These are phyloP conservation scores for Drosophila paramelanica DNA, from an alignment of 2,888 invertebrate species.

Conservation along the genomic window DNA sequence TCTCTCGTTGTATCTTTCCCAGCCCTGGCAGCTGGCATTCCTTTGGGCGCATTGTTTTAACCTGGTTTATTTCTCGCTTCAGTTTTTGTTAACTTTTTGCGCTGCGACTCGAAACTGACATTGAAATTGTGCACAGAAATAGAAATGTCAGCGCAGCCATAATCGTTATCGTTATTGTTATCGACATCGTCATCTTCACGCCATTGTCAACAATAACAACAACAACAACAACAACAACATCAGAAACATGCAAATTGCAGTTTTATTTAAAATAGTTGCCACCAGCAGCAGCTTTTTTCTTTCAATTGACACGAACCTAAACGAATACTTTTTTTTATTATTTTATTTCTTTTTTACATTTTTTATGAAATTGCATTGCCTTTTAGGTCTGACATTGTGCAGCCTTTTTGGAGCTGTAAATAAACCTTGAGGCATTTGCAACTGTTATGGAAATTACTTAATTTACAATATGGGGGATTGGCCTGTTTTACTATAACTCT, in stretches of 20 bases:
- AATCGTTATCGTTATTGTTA: slow-evolving; percentile 43
- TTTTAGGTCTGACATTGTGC: slow-evolving; percentile 23
- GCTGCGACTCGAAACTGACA: slow-evolving; percentile 9
- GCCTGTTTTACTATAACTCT: too few relatives aligned
- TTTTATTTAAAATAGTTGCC: slow-evolving; percentile 41
- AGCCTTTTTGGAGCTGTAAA: slow-evolving; percentile 18
- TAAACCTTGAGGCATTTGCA: slow-evolving; percentile 14
- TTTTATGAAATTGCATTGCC: neutral
- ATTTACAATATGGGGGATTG: slow-evolving; percentile 4
- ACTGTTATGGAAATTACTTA: slow-evolving; percentile 24
- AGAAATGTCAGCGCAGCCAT: slow-evolving; percentile 55
- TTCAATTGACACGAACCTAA: slow-evolving; percentile 11
- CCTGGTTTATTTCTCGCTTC: slow-evolving; percentile 22
- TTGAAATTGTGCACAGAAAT: slow-evolving; percentile 17
- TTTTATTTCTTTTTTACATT: neutral
- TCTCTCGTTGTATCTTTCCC: neutral
- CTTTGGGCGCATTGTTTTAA: slow-evolving; percentile 28
- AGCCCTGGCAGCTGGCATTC: neutral
- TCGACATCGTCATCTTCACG: slow-evolving; percentile 39
- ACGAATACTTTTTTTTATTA: slow-evolving; percentile 1
- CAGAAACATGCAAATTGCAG: slow-evolving; percentile 53
- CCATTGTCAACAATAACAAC: slow-evolving; percentile 14
- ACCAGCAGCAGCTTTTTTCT: slow-evolving; percentile 1
- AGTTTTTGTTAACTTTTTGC: slow-evolving; percentile 29
- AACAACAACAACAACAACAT: neutral